Base-by-base conservation (phyloP, 2,888 invertebrate species). In the Carterocephalus palaemon region DNA sequence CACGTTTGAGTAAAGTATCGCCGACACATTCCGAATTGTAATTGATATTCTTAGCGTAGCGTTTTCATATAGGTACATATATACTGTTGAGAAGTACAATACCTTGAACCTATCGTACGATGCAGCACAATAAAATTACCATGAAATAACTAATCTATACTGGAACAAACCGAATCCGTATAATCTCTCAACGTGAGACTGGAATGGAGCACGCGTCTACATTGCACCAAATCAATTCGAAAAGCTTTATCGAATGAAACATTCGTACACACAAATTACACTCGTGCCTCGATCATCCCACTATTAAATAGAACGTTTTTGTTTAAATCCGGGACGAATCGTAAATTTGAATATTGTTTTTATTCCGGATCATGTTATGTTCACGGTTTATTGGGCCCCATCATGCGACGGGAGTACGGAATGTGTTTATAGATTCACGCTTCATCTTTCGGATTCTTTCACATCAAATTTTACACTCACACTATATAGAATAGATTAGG, bases 271-370 rank as follows among this genome's bases (percentile, higher is more conserved):
- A 57, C 56, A 50, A n/a, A 64, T 58, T 57, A 60, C 55, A 70
- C 77, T 67, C 77, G 77, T 77, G 76, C 75, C 74, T 61, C 61
- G 64, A 67, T 67, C 64, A 75, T 71, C 70, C 74, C 70, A 75
- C 75, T 82, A 80, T 80, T 79, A 82, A 84, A 82, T 80, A 80
- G 78, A 82, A 75, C 79, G 85, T 82, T 86, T 80, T 82, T 80
- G 82, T 85, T 85, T 86, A 81, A 86, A 85, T 75, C 82, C 78
- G 84, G 69, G 64, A 62, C 85, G 72, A 85, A 86, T 85, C 57
- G 73, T 52, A 79, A 84, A 86, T 85, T 85, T 75, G 79, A 83
- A 80, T 76, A 81, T 73, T 80, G 79, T 82, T 79, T 76, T 82
- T 79, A 78, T 76, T 70, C 71, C 68, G 71, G 63, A 64, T 70